phyloP scores from a whole-genome alignment of 2,888 invertebrate genomes.

The Pantelozetes paolii region DNA sequence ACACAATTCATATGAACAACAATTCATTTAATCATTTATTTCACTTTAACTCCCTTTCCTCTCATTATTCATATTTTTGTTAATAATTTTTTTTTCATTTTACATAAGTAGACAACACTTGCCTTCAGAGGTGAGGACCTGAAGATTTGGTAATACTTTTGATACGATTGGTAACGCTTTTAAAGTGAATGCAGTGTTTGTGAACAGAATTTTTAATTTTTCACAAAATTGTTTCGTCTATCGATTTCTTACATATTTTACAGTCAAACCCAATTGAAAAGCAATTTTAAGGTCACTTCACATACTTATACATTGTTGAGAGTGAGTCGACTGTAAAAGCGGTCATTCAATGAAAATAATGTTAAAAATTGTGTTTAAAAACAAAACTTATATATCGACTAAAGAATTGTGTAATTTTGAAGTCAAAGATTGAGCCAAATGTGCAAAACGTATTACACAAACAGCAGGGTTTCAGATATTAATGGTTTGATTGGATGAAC shows the following conservation, averaged over 20 bases:
- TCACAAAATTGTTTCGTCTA: not conserved
- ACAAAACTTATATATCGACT: not conserved
- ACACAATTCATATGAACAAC: not conserved
- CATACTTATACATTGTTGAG: not conserved
- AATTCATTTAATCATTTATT: not conserved
- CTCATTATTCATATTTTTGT: not conserved
- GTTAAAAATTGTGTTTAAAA: not conserved
- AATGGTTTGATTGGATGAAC: slow-evolving; percentile 21
- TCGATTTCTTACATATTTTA: not conserved
- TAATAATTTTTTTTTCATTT: not conserved
- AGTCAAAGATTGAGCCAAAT: slow-evolving; percentile 12
- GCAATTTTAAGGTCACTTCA: not conserved
- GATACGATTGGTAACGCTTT: slow-evolving; percentile 18
- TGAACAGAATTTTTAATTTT: slow-evolving; percentile 20
- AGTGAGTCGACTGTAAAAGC: not conserved
- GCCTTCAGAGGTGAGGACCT: slow-evolving; percentile 2
- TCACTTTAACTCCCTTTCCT: slow-evolving; percentile 10
- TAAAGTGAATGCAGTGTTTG: not conserved
- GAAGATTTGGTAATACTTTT: slow-evolving; percentile 12
- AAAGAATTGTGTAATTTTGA: slow-evolving; percentile 32
- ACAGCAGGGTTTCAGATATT: slow-evolving; percentile 12
- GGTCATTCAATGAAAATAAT: not conserved
- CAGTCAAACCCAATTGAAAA: not conserved
- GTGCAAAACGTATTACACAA: slow-evolving; percentile 33
- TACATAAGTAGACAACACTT: slow-evolving; percentile 27